Evolutionary conservation across 2,888 invertebrate genomes (phyloP), one percentile per base, ranked within the genome.

Genomic region (Pocota personata): DNA sequence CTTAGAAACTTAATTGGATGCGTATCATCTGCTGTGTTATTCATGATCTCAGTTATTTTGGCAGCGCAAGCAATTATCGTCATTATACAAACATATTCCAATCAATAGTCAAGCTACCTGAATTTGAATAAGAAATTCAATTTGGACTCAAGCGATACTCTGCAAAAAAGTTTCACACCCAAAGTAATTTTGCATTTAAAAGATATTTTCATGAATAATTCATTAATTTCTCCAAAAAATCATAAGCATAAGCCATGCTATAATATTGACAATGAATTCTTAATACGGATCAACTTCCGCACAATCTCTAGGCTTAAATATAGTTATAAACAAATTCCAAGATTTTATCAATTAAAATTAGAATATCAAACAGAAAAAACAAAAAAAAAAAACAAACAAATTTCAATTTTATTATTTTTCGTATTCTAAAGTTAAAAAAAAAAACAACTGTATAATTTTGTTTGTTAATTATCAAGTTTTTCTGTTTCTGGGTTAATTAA

Each of bases 261-360:
- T 21, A 8, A n/a, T 43, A 55, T 55, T 12, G 52, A 16, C 43
- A 43, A 64, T 43, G 43, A 64, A 55, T 64, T 64, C 32, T 16
- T n/a, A 62, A 73, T 52, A 7, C 52, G 43, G 73, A 52, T 27
- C 30, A 43, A 43, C 52, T 73, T 73, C 73, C 73, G 73, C 37
- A 55, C 30, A n/a, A 55, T 27, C 52, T 40, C 16, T 8, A 12
- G 50, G 21, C 16, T 32, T 30, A 19, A 30, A 24, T 35, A 7
- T 32, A 48, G 6, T 35, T 35, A 14, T 27, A 32, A 14, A 14
- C 35, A 60, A 3, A 24, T 60, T 57, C 12, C 0, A 2, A 19
- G 19, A 57, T 57, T 19, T 32, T 35, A 35, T 32, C 30, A 35
- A 57, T 30, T 14, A 30, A 14, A 27, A 16, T 40, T n/a, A 37